phyloP scores from a whole-genome alignment of 2,888 invertebrate species.

The Rapana venosa region DNA sequence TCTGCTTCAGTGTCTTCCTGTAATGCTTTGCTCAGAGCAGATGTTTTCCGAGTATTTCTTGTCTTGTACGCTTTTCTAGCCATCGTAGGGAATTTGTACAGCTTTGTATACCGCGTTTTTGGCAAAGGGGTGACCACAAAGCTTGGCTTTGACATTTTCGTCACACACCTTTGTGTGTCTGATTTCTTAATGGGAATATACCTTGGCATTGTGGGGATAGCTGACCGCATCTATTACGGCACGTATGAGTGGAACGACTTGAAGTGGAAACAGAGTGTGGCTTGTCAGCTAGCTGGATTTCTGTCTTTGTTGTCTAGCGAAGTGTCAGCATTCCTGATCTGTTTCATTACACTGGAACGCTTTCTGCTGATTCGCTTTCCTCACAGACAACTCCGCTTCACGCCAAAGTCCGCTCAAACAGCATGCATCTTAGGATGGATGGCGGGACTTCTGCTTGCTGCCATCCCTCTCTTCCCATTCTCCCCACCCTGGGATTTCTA shows the following conservation, averaged over 20 bases:
- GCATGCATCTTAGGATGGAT: constrained; percentile 64
- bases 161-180: constrained; percentile 47
- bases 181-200: constrained; percentile 60
- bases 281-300: constrained; percentile 61
- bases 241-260: constrained; percentile 59
- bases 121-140: not conserved
- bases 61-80: constrained; percentile 27
- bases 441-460: constrained; percentile 63
- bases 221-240: constrained; percentile 58
- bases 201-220: constrained; percentile 56
- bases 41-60: constrained; percentile 28
- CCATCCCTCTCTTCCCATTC: constrained; percentile 68
- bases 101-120: constrained; percentile 40
- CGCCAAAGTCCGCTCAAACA: constrained; percentile 57
- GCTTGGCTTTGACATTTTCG: constrained; percentile 41
- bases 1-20: constrained; percentile 40
- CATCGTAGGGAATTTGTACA: constrained; percentile 28
- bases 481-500: constrained; percentile 64
- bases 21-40: constrained; percentile 22
- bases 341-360: constrained; percentile 84
- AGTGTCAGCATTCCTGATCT: constrained; percentile 82
- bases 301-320: constrained; percentile 80
- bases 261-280: constrained; percentile 57
- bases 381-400: constrained; percentile 62
- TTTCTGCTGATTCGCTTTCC: constrained; percentile 83